Evolutionary conservation across 2,797 vertebrate species (phyloP).

Genomic region (Adrianichthys oophorus): DNA sequence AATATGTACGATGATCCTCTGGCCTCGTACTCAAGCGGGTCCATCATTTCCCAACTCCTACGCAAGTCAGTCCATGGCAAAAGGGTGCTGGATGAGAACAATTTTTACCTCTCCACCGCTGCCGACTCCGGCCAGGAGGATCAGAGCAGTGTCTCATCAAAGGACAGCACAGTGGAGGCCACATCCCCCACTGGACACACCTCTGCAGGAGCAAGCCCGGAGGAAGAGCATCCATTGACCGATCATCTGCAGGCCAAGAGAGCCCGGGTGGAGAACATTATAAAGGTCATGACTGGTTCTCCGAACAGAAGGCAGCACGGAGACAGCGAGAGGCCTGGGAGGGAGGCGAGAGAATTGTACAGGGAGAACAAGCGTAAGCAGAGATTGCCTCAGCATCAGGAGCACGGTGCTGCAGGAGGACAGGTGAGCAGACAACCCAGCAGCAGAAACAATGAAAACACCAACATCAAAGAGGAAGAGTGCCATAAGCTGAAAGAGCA

Average conservation of each 20-base stretch:
- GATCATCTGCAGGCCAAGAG: slow-evolving; percentile 87
- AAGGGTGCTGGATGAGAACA: slow-evolving; percentile 67
- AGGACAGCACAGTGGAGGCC: slow-evolving; percentile 65
- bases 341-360: slow-evolving; percentile 65
- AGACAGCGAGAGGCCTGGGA: slow-evolving; percentile 59
- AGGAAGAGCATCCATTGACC: slow-evolving; percentile 72
- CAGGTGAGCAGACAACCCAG: slow-evolving; percentile 36
- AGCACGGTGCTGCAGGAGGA: slow-evolving; percentile 33
- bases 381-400: slow-evolving; percentile 82
- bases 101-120: slow-evolving; percentile 70
- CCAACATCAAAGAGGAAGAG: slow-evolving; percentile 76
- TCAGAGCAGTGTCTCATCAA: slow-evolving; percentile 65
- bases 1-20: slow-evolving; percentile 73
- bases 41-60: slow-evolving; percentile 83
- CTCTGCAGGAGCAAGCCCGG: slow-evolving; percentile 46
- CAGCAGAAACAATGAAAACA: slow-evolving; percentile 36
- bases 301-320: slow-evolving; percentile 65
- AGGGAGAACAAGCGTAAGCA: slow-evolving; percentile 87
- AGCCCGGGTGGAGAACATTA: slow-evolving; percentile 92
- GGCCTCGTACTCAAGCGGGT: slow-evolving; percentile 64
- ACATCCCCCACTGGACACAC: slow-evolving; percentile 60
- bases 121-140: slow-evolving; percentile 72
- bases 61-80: slow-evolving; percentile 76
- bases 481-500: slow-evolving; percentile 86
- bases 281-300: slow-evolving; percentile 86